A percentile compares a stretch with the other conserved stretches of the same genome.
phyloP scores from a whole-genome alignment of 2,888 invertebrate species.

The Athalia circularis region DNA sequence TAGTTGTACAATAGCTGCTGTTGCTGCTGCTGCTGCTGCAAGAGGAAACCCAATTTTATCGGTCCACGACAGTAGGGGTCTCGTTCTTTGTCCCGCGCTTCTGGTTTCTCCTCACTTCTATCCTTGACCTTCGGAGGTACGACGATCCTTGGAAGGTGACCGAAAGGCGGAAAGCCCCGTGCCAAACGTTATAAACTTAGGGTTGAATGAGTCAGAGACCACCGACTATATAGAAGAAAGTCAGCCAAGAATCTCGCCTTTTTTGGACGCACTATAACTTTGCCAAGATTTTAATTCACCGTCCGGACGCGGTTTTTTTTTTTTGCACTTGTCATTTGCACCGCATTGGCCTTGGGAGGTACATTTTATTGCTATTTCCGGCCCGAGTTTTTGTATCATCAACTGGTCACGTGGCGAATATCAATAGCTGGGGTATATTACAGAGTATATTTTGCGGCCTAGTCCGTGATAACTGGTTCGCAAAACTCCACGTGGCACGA shows the following conservation, averaged over 20 bases:
- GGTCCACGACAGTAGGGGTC: constrained; percentile 14
- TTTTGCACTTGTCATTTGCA: not conserved
- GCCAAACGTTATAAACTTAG: too few relatives aligned
- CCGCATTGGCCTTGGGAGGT: not conserved
- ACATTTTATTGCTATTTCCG: constrained; percentile 2
- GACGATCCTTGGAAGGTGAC: not conserved
- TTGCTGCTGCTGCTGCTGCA: not conserved
- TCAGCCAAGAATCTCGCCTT: too few relatives aligned
- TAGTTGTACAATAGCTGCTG: too few relatives aligned
- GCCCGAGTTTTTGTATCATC: not conserved
- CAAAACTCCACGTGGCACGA: constrained; percentile 31
- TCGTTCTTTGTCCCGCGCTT: constrained; percentile 21
- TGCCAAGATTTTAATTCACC: too few relatives aligned
- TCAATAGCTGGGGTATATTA: constrained; percentile 28
- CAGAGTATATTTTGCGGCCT: not conserved
- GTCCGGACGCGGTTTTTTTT: not conserved
- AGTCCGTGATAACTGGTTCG: constrained; percentile 14
- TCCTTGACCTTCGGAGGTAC: constrained; percentile 8
- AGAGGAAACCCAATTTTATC: constrained; percentile 43
- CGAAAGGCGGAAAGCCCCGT: not conserved
- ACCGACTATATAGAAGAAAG: too few relatives aligned
- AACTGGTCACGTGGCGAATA: constrained; percentile 22
- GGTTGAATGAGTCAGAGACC: too few relatives aligned
- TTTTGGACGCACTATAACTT: too few relatives aligned
- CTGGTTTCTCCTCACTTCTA: not conserved